Evolutionary conservation across 2,888 invertebrate species (phyloP), one percentile per base, ranked within the genome.

Genomic region (Podotricha telesiphe): DNA sequence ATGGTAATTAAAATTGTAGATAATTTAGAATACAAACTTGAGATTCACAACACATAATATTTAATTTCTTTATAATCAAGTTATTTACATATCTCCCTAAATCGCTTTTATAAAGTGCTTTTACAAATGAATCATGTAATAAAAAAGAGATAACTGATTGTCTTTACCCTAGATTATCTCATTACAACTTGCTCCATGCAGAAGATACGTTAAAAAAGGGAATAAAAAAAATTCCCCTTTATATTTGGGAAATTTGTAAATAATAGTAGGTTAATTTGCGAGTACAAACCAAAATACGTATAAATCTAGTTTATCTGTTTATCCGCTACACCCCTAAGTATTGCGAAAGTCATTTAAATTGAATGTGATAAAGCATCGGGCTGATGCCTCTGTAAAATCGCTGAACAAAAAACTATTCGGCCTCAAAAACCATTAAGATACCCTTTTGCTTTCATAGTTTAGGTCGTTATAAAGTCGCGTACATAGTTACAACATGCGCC

Each of bases 361-460:
- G 47, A 37, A 37, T 19, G 62, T 50, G 62, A 62, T 62, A 50
- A 50, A 62, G 50, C 62, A 50, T 37, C 62, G 47, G 37, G 48
- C 37, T 6, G 50, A 37, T 17, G 62, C 50, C 37, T n/a, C n/a
- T 37, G 62, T 50, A 62, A 62, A 50, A 37, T 62, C 62, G 62
- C 19, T 62, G 50, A 62, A 50, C 50, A 62, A 62, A 62, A 62
- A 62, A 62, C 62, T 62, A 62, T 62, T 62, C 37, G 50, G 62
- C 51, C 59, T 63, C 59, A 56, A 62, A 67, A 62, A 65, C 67
- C 65, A 70, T 68, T 67, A 70, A 70, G 67, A 67, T 70, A 67
- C 62, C 62, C 62, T 50, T 62, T 70, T n/a, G n/a, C n/a, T 67
- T 70, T 70, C 65, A 70, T 64, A 67, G 69, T 70, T 67, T 58